phyloP scores from a whole-genome alignment of 2,797 vertebrate species.

The Craterocephalus amniculus region DNA sequence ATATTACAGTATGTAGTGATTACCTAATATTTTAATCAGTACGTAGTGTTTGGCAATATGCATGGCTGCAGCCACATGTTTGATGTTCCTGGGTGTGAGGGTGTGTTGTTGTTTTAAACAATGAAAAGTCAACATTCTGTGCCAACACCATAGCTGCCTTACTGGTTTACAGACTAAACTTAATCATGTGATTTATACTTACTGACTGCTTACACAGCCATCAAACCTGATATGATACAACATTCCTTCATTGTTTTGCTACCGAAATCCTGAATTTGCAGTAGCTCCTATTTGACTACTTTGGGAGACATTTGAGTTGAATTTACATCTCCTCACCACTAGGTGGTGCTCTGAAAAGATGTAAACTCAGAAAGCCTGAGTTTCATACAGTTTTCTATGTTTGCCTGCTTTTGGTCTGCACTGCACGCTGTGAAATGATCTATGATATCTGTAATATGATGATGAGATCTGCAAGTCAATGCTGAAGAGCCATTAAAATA shows the following conservation, averaged over 20 bases:
- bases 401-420: neutral
- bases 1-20: no score
- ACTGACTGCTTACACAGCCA: neutral
- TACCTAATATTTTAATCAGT: no score
- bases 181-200: neutral
- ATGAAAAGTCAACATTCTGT: constrained; percentile 53
- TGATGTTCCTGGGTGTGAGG: constrained; percentile 33
- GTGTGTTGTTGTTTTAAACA: constrained; percentile 54
- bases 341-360: constrained; percentile 33
- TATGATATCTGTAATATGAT: no score
- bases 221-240: neutral
- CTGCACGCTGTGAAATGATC: neutral
- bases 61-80: constrained; percentile 13
- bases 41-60: neutral
- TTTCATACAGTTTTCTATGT: constrained; percentile 5
- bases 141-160: constrained; percentile 52
- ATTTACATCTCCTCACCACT: constrained; percentile 7
- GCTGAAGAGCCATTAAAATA: neutral
- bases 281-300: neutral
- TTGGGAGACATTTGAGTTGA: neutral
- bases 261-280: neutral
- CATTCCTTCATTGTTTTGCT: neutral
- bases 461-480: neutral
- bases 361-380: neutral
- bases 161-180: constrained; percentile 46